Evolutionary conservation across 1,140 invertebrate genomes (phyloP), one percentile per base, ranked within the genome.

Genomic region (Yoshiicerus persimilis): DNA sequence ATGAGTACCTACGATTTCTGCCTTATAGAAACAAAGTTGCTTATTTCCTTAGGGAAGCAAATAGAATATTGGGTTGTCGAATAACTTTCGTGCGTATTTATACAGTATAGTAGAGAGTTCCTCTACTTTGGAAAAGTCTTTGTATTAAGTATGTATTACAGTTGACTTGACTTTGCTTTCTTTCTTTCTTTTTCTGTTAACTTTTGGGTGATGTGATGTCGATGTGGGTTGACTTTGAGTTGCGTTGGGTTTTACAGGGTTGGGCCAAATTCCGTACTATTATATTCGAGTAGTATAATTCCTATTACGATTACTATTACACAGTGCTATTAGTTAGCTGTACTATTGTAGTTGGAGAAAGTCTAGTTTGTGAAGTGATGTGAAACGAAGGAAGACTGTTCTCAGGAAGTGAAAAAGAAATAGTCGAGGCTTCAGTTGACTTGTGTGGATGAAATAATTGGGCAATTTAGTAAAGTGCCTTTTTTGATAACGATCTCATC

Each of bases 391-490:
- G 23, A 32, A 84, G 27, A 23, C 11, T 20, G 4, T 23, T n/a
- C 13, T 6, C 32, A 86, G 62, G 36, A 66, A 87, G 64, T 75
- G 86, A 75, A 75, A 64, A 41, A 77, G 64, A 75, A 85, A 86
- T 25, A 56, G 87, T 66, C 11, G n/a, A 38, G 75, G 75, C 70
- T 77, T 77, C 11, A 36, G 70, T 36, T 39, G 47, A 38, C 38
- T 62, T 80, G 77, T 86, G 64, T 47, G 47, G 64, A 86, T 88
- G 86, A 86, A 87, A 85, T 89, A 89, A 89, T 89, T 89, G 88
- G 80, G n/a, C 86, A 89, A 89, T 89, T 89, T 89, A 87, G 84
- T 77, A 89, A 89, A 89, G 86, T 87, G 88, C 41, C 83, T 86
- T 87, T 88, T 89, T 87, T 77, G 64, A 88, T 88, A 88, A 88